Evolutionary conservation across 2,113 vertebrate genomes (phyloP).

Genomic region (Nothoprocta perdicaria): DNA sequence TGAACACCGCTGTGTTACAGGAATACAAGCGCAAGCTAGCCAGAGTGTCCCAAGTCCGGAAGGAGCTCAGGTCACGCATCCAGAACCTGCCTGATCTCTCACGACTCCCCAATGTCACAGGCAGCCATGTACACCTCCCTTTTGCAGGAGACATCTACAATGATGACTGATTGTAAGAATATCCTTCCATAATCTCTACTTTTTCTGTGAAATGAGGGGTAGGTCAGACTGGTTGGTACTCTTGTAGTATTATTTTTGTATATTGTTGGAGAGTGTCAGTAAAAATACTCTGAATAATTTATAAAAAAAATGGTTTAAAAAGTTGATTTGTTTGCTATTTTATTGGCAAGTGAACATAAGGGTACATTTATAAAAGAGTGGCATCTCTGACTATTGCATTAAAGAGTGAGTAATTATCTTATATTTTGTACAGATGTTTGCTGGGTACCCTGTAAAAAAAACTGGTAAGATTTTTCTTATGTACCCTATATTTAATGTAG

Average conservation of each 20-base stretch:
- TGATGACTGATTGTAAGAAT: constrained; percentile 82
- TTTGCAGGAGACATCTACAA: constrained; percentile 90
- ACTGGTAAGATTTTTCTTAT: constrained; percentile 62
- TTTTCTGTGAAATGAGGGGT: constrained; percentile 76
- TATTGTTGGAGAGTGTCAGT: constrained; percentile 81
- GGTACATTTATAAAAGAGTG: constrained; percentile 75
- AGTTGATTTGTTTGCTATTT: constrained; percentile 82
- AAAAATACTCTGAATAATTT: constrained; percentile 80
- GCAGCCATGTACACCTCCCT: constrained; percentile 84
- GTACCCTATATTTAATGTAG: constrained; percentile 53
- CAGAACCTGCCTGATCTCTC: constrained; percentile 91
- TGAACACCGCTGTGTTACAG: constrained; percentile 79
- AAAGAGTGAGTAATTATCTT: constrained; percentile 74
- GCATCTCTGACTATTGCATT: constrained; percentile 75
- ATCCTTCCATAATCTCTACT: constrained; percentile 59
- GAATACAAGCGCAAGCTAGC: constrained; percentile 97
- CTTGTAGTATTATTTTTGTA: constrained; percentile 92
- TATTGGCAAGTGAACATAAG: constrained; percentile 74
- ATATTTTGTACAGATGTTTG: constrained; percentile 81
- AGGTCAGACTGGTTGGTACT: constrained; percentile 78
- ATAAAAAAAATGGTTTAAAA: constrained; percentile 77
- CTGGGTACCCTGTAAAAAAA: constrained; percentile 69
- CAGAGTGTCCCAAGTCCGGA: constrained; percentile 93
- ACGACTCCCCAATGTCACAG: constrained; percentile 88
- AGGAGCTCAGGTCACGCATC: constrained; percentile 94